Conservation (phyloP, 2,888 invertebrate genomes). For the Drosophila villosipedis region DNA sequence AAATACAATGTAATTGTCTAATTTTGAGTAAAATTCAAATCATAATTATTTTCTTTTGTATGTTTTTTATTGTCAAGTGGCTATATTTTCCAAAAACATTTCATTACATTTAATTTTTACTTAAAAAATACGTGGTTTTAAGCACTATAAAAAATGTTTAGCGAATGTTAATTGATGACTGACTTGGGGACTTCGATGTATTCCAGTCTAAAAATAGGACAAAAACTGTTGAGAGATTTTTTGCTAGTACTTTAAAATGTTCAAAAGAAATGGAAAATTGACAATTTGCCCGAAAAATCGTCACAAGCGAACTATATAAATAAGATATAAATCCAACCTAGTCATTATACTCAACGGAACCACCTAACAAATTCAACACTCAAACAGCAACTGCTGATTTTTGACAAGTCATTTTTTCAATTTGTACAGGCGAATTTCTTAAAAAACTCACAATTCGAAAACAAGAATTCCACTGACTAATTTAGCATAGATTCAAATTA, state of each 20-base stretch:
- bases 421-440: not conserved
- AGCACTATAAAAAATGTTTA: not conserved
- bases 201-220: not conserved
- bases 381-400: not conserved
- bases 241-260: not conserved
- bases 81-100: not conserved
- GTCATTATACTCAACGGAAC: too few species aligned
- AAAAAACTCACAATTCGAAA: not conserved
- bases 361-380: not conserved
- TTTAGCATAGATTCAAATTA: not conserved
- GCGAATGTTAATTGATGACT: not conserved
- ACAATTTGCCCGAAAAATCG: not conserved
- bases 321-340: not conserved
- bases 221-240: not conserved
- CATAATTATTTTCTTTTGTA: not conserved
- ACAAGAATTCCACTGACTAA: not conserved
- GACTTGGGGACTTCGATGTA: not conserved
- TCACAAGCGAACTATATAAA: not conserved
- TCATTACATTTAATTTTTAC: not conserved
- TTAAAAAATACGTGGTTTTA: too few species aligned
- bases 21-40: not conserved
- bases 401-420: not conserved
- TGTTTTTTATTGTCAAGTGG: not conserved
- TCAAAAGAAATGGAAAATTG: not conserved
- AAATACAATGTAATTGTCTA: not conserved